phyloP scores from a whole-genome alignment of 2,797 vertebrate genomes.

The Florisuga fusca region DNA sequence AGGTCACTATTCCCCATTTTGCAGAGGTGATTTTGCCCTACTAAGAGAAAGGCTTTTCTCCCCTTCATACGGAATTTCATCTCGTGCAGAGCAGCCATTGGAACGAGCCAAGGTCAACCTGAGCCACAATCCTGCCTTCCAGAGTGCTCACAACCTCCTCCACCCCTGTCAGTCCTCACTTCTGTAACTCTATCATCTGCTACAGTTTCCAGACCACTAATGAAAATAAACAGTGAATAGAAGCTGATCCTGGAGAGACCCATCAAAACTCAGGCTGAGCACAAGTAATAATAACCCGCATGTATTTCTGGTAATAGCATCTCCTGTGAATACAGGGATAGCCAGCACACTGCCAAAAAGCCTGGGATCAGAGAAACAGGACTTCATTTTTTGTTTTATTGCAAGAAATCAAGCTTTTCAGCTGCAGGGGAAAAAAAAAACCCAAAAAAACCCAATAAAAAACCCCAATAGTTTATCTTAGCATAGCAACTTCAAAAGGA shows the following conservation, averaged over 20 bases:
- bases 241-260: slow-evolving; percentile 46
- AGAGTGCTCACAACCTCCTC: neutral
- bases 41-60: neutral
- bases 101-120: neutral
- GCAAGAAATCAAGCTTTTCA: neutral
- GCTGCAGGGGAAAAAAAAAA: neutral
- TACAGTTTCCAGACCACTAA: neutral
- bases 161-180: neutral
- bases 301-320: slow-evolving; percentile 9
- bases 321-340: slow-evolving; percentile 35
- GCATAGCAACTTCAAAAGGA: neutral
- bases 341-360: neutral
- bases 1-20: neutral
- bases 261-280: slow-evolving; percentile 38
- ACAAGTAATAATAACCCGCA: slow-evolving; percentile 46
- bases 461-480: neutral
- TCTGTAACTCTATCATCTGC: neutral
- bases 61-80: neutral
- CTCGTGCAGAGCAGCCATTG: neutral
- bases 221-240: slow-evolving; percentile 35
- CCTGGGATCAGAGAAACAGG: slow-evolving; percentile 16
- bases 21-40: neutral
- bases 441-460: neutral
- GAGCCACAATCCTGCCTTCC: neutral
- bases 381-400: neutral